These are phyloP conservation scores for Andrena dorsata DNA, from an alignment of 2,888 invertebrate species.

Conservation along the genomic window DNA sequence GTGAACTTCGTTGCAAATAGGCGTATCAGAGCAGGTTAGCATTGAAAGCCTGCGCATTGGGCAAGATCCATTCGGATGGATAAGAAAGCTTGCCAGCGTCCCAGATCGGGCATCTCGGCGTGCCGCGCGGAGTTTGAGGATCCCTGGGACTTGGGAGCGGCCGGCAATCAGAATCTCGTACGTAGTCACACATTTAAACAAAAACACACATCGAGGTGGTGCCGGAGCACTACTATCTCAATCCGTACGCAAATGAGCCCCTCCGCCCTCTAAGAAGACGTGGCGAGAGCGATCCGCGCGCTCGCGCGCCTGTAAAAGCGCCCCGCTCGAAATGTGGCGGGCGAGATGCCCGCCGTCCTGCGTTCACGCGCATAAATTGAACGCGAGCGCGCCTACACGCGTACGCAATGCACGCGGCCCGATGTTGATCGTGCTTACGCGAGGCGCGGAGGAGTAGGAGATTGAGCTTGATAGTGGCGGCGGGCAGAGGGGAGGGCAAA, in stretches of 20 bases:
- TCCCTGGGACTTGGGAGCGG: constrained; percentile 75
- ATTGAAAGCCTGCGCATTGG: not conserved
- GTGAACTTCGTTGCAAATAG: not conserved
- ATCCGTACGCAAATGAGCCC: constrained; percentile 83
- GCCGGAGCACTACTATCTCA: constrained; percentile 81
- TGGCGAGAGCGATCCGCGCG: constrained; percentile 72
- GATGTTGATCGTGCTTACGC: constrained; percentile 43
- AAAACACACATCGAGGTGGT: constrained; percentile 77
- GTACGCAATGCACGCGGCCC: constrained; percentile 4
- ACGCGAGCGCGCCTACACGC: constrained; percentile 24
- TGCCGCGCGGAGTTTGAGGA: constrained; percentile 34
- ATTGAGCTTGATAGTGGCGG: not conserved
- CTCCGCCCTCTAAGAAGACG: constrained; percentile 73
- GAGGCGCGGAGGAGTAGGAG: constrained; percentile 39
- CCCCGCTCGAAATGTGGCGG: not conserved
- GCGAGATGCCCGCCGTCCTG: not conserved
- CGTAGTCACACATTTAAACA: constrained; percentile 76
- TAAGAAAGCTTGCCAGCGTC: too few relatives aligned
- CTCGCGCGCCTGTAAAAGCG: not conserved
- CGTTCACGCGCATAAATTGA: constrained; percentile 41
- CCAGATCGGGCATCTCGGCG: too few relatives aligned
- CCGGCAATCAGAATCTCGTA: constrained; percentile 80
- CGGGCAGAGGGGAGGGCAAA: constrained; percentile 73
- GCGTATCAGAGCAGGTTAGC: not conserved
- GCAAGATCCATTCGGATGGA: too few relatives aligned